Evolutionary conservation across 2,888 invertebrate genomes (phyloP).

Genomic region (Eudasyphora cyanicolor): DNA sequence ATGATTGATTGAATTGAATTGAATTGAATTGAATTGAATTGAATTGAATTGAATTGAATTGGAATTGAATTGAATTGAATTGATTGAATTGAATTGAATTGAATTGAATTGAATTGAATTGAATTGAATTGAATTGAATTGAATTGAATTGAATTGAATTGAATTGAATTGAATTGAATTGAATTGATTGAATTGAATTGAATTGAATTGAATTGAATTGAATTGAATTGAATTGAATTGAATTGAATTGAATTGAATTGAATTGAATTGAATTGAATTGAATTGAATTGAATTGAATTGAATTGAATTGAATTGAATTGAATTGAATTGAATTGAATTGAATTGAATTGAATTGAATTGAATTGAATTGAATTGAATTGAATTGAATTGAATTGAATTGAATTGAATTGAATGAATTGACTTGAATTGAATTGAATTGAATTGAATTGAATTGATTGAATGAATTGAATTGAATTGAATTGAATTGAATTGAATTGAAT

Average conservation of each 20-base stretch:
- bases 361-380: not conserved
- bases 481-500: not conserved
- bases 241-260: constrained; percentile 21
- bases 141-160: not conserved
- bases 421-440: constrained; percentile 2
- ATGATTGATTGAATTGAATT: too few relatives aligned
- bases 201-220: constrained; percentile 16
- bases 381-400: not conserved
- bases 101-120: too few relatives aligned
- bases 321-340: not conserved
- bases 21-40: too few relatives aligned
- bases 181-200: too few relatives aligned
- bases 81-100: too few relatives aligned
- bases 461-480: not conserved
- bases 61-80: too few relatives aligned
- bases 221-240: constrained; percentile 15
- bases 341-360: not conserved
- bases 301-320: not conserved
- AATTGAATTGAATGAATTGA: not conserved
- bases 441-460: not conserved
- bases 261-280: not conserved
- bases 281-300: not conserved
- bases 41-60: too few relatives aligned
- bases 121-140: too few relatives aligned
- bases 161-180: not conserved